Conservation (phyloP, 2,797 vertebrate genomes). For the Hypotaenidia philippensis region DNA sequence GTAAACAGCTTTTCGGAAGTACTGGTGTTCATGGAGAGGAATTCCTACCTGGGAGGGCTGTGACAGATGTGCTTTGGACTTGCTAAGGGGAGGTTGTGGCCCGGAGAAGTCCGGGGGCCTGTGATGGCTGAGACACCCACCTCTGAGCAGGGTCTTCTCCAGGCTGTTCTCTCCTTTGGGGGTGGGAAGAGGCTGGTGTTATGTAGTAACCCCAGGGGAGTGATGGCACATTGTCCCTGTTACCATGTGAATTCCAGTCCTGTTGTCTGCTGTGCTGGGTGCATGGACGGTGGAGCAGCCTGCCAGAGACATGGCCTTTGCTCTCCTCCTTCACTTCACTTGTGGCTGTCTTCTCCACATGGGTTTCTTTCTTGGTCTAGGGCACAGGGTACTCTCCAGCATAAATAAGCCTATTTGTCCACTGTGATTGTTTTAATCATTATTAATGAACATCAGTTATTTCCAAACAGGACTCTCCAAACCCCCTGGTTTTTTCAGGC, state of each 20-base stretch:
- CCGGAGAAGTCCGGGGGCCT: neutral
- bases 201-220: accelerated
- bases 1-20: neutral
- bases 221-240: accelerated
- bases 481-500: neutral
- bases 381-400: neutral
- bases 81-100: neutral
- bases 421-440: neutral
- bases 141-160: neutral
- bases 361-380: neutral
- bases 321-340: neutral
- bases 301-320: neutral
- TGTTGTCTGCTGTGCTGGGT: accelerated
- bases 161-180: neutral
- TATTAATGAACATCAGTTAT: neutral
- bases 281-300: neutral
- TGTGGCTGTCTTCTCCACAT: accelerated
- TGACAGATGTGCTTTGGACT: accelerated
- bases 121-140: accelerated
- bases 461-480: neutral
- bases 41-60: neutral
- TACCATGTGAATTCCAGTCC: accelerated
- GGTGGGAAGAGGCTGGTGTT: neutral
- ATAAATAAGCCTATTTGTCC: neutral
- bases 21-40: neutral